Conservation (phyloP, 2,797 vertebrate species). For the Syngnathus rostellatus region DNA sequence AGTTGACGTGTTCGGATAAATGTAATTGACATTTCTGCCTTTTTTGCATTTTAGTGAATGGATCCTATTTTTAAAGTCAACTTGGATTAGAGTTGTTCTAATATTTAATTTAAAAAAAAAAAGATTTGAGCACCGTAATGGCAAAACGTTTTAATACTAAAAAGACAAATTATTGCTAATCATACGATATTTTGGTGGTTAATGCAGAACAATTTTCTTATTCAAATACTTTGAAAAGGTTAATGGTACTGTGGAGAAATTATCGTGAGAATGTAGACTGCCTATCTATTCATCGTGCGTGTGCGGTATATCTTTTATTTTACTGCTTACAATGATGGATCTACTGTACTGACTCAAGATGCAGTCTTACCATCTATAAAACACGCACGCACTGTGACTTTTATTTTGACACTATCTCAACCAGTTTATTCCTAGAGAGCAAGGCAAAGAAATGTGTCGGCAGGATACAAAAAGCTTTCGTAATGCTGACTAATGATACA, state of each 20-base stretch:
- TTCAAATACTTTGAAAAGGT: no score
- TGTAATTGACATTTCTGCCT: background rate
- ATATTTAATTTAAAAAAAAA: no score
- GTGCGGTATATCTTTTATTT: background rate
- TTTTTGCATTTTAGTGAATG: background rate
- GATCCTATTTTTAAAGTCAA: no score
- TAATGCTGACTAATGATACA: constrained; percentile 4
- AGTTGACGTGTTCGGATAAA: background rate
- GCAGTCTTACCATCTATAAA: background rate
- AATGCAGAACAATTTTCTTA: no score
- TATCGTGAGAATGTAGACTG: background rate
- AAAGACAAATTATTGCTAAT: no score
- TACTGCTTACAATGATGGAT: background rate
- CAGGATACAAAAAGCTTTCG: constrained; percentile 7
- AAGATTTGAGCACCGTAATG: no score
- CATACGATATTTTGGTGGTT: no score
- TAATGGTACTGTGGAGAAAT: no score
- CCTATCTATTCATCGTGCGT: background rate
- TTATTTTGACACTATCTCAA: background rate
- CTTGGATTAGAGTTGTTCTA: no score
- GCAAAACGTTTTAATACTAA: no score
- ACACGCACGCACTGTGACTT: background rate
- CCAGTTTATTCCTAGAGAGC: background rate
- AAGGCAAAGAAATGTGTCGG: constrained; percentile 1
- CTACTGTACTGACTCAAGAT: background rate